phyloP scores from a whole-genome alignment of 2,113 vertebrate species.

The Cyanocitta stelleri region DNA sequence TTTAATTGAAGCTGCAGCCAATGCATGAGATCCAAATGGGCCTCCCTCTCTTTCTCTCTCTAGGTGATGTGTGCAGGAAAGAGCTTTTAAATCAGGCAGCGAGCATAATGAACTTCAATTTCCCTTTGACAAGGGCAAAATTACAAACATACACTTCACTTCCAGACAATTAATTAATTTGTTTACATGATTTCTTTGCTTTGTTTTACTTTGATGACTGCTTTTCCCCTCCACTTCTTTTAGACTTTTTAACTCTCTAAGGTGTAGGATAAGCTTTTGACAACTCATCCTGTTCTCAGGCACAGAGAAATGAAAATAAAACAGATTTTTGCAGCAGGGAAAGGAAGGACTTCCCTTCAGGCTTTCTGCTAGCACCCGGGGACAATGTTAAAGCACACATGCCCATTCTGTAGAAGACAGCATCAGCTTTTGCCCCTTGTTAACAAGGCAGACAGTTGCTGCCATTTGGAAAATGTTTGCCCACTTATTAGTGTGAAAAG shows the following conservation, averaged over 20 bases:
- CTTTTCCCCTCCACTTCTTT: not conserved
- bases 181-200: slow-evolving; percentile 71
- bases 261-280: slow-evolving; percentile 42
- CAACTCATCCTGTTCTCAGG: slow-evolving; percentile 11
- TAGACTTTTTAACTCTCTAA: slow-evolving; percentile 44
- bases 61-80: slow-evolving; percentile 28
- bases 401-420: not conserved
- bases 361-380: not conserved
- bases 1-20: slow-evolving; percentile 66
- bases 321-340: not conserved
- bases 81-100: slow-evolving; percentile 70
- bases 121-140: slow-evolving; percentile 71
- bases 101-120: slow-evolving; percentile 72
- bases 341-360: not conserved
- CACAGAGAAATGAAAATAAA: not conserved
- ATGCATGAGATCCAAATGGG: slow-evolving; percentile 16
- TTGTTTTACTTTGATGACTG: slow-evolving; percentile 67
- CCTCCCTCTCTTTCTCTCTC: slow-evolving; percentile 30
- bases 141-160: slow-evolving; percentile 71
- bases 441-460: not conserved
- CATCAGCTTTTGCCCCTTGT: not conserved
- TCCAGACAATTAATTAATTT: slow-evolving; percentile 81
- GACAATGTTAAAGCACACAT: not conserved
- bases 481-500: not conserved
- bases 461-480: not conserved